Evolutionary conservation across 2,797 vertebrate species (phyloP), one percentile per base, ranked within the genome.

Genomic region (Syngnathus acus): DNA sequence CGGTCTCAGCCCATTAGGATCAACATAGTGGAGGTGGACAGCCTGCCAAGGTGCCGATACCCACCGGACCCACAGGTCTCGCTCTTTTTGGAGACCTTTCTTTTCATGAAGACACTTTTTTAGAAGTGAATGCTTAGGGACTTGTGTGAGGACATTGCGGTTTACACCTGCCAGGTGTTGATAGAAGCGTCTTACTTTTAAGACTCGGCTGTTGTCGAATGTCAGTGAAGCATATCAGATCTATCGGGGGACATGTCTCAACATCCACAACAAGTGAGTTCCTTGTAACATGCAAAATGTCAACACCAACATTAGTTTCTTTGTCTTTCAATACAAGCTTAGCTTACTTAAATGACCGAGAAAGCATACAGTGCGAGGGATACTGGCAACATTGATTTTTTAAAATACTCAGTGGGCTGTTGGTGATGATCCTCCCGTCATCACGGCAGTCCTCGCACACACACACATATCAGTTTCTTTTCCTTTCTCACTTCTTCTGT

Each of bases 101-200:
- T 75, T 62, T 21, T 68, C 57, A 45, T 64, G 64, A 67, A 78
- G 73, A 19, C 64, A 65, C 66, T n/a, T 23, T 69, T 71, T 72
- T 14, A 39, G 42, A 67, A 63, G 68, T 55, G 55, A 79, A 65
- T 69, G 71, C 68, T 75, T 61, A 71, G 77, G 78, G 72, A 78
- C 69, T 65, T 26, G 62, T 79, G 84, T 79, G 64, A 74, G 76
- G 74, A 83, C 74, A 74, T 77, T 54, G 70, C 73, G 74, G 78
- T 78, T 69, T n/a, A 17, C 26, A 61, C 74, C 79, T 79, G 67
- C 65, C 69, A 67, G 69, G 37, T 59, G 55, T 78, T 67, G 78
- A 79, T 78, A 69, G 74, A 77, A 78, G 71, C 39, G 38, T 70
- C 64, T 68, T 62, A 72, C 67, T 71, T 76, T 77, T 77, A 71